Conservation (phyloP, 23 tunicate genomes). For the Trididemnum clinides region DNA sequence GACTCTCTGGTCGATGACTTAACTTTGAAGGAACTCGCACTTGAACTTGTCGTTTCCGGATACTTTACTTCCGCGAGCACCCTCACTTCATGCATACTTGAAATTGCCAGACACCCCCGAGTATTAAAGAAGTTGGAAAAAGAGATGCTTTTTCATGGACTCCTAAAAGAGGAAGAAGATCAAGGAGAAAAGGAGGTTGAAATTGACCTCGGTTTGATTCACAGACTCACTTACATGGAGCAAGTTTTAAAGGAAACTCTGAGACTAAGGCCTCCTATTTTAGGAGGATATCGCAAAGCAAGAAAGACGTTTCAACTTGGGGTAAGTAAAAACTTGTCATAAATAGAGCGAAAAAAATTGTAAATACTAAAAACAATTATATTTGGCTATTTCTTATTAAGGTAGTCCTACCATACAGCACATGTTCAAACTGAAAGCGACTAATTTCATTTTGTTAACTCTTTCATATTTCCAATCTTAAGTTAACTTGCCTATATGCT, state of each 20-base stretch:
- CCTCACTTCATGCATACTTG: conserved; percentile 53
- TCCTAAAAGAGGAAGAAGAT: conserved; percentile 26
- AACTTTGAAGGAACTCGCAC: conserved; percentile 62
- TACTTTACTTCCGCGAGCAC: conserved; percentile 68
- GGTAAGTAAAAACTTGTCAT: too few relatives aligned
- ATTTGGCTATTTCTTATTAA: too few relatives aligned
- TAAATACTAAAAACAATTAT: too few relatives aligned
- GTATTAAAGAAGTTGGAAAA: conserved; percentile 63
- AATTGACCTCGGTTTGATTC: conserved; percentile 33
- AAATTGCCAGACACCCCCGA: conserved; percentile 52
- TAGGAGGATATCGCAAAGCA: conserved; percentile 75
- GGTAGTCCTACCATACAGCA: too few relatives aligned
- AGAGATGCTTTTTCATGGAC: conserved; percentile 51
- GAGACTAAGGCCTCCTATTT: conserved; percentile 69
- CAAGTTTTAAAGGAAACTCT: conserved; percentile 83
- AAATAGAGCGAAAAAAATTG: too few relatives aligned
- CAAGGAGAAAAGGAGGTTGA: background rate
- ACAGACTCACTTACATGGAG: conserved; percentile 66
- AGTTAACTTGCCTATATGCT: too few relatives aligned
- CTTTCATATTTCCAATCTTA: too few relatives aligned
- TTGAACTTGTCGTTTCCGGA: conserved; percentile 82
- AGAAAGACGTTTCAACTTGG: conserved; percentile 81
- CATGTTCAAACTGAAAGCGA: too few relatives aligned
- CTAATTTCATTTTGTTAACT: too few relatives aligned
- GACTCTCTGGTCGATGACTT: too few relatives aligned